phyloP scores from a whole-genome alignment of 2,113 vertebrate genomes.

The Eulemur macaco region DNA sequence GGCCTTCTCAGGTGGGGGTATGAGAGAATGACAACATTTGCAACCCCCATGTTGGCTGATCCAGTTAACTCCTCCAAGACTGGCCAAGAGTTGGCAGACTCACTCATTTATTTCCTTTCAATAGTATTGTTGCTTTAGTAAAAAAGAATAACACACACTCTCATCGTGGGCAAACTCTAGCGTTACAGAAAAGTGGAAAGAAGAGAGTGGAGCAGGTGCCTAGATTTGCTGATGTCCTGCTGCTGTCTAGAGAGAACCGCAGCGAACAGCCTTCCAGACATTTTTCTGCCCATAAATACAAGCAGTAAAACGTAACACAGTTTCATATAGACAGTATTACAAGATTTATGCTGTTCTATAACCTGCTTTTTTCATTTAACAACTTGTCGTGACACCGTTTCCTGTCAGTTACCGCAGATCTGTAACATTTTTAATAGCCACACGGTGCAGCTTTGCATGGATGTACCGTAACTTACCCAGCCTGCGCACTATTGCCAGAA shows the following conservation, averaged over 20 bases:
- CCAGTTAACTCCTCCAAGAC: neutral
- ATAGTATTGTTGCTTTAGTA: neutral
- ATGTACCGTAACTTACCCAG: neutral
- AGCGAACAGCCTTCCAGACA: neutral
- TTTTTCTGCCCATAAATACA: slow-evolving; percentile 16
- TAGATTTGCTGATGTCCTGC: neutral
- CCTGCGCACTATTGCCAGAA: neutral
- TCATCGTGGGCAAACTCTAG: neutral
- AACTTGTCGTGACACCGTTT: neutral
- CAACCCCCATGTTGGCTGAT: neutral
- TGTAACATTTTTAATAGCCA: neutral
- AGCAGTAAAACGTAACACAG: neutral
- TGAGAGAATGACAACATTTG: neutral
- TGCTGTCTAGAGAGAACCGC: neutral
- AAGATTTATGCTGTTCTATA: neutral
- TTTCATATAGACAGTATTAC: neutral
- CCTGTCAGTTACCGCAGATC: slow-evolving; percentile 29
- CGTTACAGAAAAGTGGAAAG: neutral
- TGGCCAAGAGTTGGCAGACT: neutral
- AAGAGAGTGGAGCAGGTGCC: neutral
- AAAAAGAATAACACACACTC: neutral
- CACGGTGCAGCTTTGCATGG: neutral
- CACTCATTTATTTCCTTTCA: neutral
- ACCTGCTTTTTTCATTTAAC: slow-evolving; percentile 27
- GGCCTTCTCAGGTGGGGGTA: neutral